Evolutionary conservation across 2,113 vertebrate species (phyloP).

Genomic region (Charadrius vociferus): DNA sequence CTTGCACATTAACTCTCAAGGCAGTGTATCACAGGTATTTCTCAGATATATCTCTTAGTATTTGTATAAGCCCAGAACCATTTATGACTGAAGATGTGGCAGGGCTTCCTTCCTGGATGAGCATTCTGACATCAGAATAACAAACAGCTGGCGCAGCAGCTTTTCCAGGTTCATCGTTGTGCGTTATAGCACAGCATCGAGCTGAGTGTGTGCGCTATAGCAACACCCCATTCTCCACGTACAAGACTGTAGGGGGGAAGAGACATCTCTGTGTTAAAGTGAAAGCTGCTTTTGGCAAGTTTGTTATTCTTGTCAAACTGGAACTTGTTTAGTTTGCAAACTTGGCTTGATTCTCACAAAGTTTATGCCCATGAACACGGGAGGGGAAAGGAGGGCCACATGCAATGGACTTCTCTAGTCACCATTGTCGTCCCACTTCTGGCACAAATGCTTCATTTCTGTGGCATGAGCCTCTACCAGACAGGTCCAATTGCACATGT

Average conservation of each 20-base stretch:
- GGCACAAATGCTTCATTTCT: background rate
- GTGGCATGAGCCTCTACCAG: background rate
- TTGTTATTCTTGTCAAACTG: background rate
- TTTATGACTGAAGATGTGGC: background rate
- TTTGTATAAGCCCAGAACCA: background rate
- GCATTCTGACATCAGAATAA: background rate
- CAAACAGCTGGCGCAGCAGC: background rate
- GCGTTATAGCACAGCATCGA: background rate
- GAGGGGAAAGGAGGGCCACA: background rate
- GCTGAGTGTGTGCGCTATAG: background rate
- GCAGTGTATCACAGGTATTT: background rate
- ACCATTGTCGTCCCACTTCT: background rate
- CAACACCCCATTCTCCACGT: background rate
- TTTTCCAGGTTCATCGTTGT: fast-evolving
- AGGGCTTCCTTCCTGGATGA: background rate
- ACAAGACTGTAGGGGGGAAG: background rate
- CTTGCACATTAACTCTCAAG: background rate
- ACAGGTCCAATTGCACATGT: background rate
- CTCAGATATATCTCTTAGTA: background rate
- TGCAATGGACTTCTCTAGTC: background rate
- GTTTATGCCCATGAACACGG: background rate
- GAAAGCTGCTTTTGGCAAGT: background rate
- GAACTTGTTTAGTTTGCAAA: background rate
- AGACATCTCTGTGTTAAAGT: background rate
- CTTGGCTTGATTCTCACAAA: background rate